Evolutionary conservation across 2,888 invertebrate genomes (phyloP), one percentile per base, ranked within the genome.

Genomic region (Andrena hattorfiana): DNA sequence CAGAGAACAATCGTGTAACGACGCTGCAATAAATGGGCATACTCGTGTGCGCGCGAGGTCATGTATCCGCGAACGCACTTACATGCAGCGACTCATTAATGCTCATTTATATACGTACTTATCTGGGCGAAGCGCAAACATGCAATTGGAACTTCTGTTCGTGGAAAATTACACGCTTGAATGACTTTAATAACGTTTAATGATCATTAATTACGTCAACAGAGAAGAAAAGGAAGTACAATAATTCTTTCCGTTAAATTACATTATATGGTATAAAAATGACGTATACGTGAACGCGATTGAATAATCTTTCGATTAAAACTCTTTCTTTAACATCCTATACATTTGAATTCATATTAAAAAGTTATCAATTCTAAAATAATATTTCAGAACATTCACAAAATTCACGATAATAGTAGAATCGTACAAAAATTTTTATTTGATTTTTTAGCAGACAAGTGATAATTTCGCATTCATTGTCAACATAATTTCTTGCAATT

Each of bases 81-180:
- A 42, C 30, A 59, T 13, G 20, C 32, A 5, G 23, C 26, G 35
- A 60, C 66, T 76, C 59, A 26, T 69, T 63, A 75, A 74, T 56
- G 28, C 32, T 64, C 69, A 69, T 69, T 68, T 68, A 72, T 72
- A 28, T 78, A 26, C 23, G 63, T 64, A 54, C 48, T 78, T 78
- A 75, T 69, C 75, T 79, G 69, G 64, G 26, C 56, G 69, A 75
- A 68, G 63, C 62, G 54, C 54, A 74, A 68, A 63, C 28, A 35
- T 59, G 63, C 32, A 49, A 79, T 69, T 69, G 42, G 6, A 75
- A 64, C 54, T 73, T 23, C 51, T 49, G 56, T 68, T 56, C 75
- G 10, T 16, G 48, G 20, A 59, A 74, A 64, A 64, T 30, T 59
- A 20, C 28, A 60, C 49, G 49, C 35, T 51, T 51, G 48, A 35